A percentile compares a stretch with the other conserved stretches of the same genome.
Evolutionary conservation across 1,140 invertebrate genomes (phyloP).

Genomic region (Nomia melanderi): DNA sequence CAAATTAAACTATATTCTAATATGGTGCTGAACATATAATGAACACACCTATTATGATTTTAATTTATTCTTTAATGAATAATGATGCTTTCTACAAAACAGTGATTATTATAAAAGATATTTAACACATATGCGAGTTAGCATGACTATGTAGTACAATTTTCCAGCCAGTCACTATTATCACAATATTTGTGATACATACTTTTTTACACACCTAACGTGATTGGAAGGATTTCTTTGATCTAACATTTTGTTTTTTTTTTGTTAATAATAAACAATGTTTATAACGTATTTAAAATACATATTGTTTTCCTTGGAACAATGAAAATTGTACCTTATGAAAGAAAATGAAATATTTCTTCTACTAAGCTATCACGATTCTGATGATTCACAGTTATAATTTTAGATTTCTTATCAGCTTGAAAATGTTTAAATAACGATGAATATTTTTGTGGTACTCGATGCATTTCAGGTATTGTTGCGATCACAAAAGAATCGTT

Average conservation of each 20-base stretch:
- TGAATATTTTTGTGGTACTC: constrained; percentile 57
- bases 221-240: constrained; percentile 65
- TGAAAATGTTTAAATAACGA: constrained; percentile 64
- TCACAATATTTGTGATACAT: constrained; percentile 70
- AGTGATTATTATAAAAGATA: constrained; percentile 60
- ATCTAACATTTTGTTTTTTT: constrained; percentile 71
- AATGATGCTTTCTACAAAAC: constrained; percentile 61
- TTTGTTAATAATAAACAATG: constrained; percentile 75
- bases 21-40: constrained; percentile 20
- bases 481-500: constrained; percentile 77
- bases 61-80: constrained; percentile 63
- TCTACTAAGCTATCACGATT: constrained; percentile 62
- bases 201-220: constrained; percentile 71
- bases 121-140: constrained; percentile 61
- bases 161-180: constrained; percentile 58
- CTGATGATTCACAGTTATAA: constrained; percentile 56
- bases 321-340: constrained; percentile 16
- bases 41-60: constrained; percentile 41
- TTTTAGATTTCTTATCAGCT: constrained; percentile 43
- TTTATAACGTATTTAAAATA: constrained; percentile 70
- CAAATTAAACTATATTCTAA: constrained; percentile 41
- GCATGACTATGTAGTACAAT: constrained; percentile 72
- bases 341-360: constrained; percentile 55
- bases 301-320: constrained; percentile 31
- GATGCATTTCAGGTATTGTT: constrained; percentile 80